Conservation (phyloP, 2,888 invertebrate species). For the Zootermopsis nevadensis region DNA sequence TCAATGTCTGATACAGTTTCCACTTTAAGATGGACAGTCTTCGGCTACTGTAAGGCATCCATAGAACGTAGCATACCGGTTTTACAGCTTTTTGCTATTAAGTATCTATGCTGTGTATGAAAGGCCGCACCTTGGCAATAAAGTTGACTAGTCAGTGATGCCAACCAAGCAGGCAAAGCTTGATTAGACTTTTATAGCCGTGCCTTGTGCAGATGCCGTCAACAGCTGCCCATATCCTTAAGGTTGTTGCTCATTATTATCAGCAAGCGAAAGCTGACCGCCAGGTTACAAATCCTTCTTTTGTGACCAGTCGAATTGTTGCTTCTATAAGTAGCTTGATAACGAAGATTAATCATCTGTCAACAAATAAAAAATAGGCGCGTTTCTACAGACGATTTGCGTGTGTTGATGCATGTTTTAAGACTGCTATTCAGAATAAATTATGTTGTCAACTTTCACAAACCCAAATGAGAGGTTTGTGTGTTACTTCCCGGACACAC, state of each 20-base stretch:
- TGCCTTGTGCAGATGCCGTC: neutral
- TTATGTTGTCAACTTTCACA: neutral
- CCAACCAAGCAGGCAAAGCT: neutral
- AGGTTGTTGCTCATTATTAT: neutral
- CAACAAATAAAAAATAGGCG: neutral
- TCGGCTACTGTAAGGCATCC: neutral
- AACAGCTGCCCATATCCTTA: neutral
- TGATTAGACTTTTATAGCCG: conserved; percentile 25
- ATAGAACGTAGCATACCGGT: neutral
- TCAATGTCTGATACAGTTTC: neutral
- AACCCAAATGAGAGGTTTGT: neutral
- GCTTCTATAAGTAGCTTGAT: neutral
- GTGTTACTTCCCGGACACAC: neutral
- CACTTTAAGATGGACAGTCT: neutral
- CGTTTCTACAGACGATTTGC: neutral
- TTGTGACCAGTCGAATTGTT: neutral
- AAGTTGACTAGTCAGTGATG: neutral
- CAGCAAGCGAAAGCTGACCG: neutral
- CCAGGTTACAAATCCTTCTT: neutral
- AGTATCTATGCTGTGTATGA: neutral
- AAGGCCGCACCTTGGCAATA: conserved; percentile 7
- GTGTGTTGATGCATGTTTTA: neutral
- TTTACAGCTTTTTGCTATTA: neutral
- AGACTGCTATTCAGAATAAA: neutral
- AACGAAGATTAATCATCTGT: conserved; percentile 8